phyloP scores from a whole-genome alignment of 2,888 invertebrate species.

The Lycocerus yunnanus region DNA sequence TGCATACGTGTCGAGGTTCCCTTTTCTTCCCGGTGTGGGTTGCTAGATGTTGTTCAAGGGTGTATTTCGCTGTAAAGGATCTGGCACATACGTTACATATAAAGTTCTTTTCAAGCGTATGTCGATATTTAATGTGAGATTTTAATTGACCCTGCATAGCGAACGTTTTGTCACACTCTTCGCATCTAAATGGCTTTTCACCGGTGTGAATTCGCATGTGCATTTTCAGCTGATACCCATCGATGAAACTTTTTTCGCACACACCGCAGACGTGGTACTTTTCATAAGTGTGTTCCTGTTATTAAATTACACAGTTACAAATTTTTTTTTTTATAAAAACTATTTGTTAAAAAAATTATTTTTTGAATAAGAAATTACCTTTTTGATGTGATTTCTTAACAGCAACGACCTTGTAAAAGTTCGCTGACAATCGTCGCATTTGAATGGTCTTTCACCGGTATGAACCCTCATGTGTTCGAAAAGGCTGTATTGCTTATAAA shows the following conservation, averaged over 20 bases:
- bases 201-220: slow-evolving; percentile 30
- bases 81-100: slow-evolving; percentile 31
- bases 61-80: slow-evolving; percentile 32
- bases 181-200: slow-evolving; percentile 29
- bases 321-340: too few species aligned
- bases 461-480: slow-evolving; percentile 43
- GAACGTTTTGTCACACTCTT: slow-evolving; percentile 28
- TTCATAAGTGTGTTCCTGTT: slow-evolving; percentile 28
- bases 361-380: slow-evolving; percentile 8
- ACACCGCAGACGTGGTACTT: slow-evolving; percentile 18
- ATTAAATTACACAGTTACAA: not conserved
- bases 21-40: slow-evolving; percentile 30
- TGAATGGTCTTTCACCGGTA: slow-evolving; percentile 43
- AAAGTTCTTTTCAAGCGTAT: slow-evolving; percentile 29
- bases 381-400: slow-evolving; percentile 25
- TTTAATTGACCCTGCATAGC: slow-evolving; percentile 30
- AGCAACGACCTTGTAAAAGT: slow-evolving; percentile 30
- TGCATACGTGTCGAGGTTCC: slow-evolving; percentile 25
- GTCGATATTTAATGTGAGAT: slow-evolving; percentile 31
- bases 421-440: slow-evolving; percentile 36
- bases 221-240: slow-evolving; percentile 24
- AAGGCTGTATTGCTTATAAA: slow-evolving; percentile 31
- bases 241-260: slow-evolving; percentile 25
- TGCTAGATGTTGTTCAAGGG: slow-evolving; percentile 30
- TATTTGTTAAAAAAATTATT: too few species aligned